phyloP scores from a whole-genome alignment of 2,888 invertebrate genomes.

The Amphipyra berbera region DNA sequence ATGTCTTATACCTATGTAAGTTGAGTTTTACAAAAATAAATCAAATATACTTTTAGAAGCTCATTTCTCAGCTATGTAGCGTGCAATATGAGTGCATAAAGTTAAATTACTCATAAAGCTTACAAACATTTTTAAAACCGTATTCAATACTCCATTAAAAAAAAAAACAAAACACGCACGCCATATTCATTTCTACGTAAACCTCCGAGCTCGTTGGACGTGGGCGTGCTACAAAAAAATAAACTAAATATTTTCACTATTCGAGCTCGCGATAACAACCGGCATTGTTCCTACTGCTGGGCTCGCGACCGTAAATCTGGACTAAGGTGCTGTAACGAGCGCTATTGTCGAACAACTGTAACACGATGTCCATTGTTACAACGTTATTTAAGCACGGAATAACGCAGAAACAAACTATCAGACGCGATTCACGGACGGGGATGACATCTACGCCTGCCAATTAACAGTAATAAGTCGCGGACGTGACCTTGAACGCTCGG shows the following conservation, averaged over 20 bases:
- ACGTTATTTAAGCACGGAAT: conserved; percentile 11
- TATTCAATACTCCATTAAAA: background rate
- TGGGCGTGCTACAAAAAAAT: conserved; percentile 41
- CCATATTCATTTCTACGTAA: conserved; percentile 35
- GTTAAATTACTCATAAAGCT: no score
- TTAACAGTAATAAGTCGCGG: no score
- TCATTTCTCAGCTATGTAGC: no score
- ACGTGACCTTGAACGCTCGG: no score
- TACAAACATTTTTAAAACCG: background rate
- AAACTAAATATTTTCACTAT: conserved; percentile 48
- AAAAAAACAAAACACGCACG: no score
- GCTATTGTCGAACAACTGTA: conserved; percentile 66
- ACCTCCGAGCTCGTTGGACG: conserved; percentile 20
- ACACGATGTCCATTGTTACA: conserved; percentile 53
- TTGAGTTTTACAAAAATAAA: no score
- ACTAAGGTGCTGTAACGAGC: conserved; percentile 73
- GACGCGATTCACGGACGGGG: no score
- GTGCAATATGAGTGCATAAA: no score
- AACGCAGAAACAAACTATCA: conserved; percentile 5
- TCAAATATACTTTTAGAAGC: no score
- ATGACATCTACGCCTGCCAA: no score
- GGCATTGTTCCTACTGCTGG: conserved; percentile 70
- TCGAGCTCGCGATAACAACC: conserved; percentile 70
- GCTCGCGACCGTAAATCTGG: conserved; percentile 75
- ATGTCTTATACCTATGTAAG: no score